Conservation (phyloP, 2,113 vertebrate genomes). For the Todiramphus saurophagus region DNA sequence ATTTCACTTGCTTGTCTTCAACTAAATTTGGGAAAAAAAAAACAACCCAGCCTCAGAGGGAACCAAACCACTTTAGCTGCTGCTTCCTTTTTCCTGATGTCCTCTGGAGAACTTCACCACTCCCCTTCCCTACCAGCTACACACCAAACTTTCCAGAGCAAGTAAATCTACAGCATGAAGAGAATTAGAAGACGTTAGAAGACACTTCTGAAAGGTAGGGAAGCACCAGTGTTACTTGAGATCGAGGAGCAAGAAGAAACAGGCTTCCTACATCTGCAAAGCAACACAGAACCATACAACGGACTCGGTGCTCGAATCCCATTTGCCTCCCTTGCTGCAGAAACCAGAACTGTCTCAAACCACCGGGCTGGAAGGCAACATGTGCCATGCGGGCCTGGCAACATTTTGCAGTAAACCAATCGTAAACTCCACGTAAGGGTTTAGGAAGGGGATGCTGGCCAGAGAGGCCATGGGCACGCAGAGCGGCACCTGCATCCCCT, state of each 20-base stretch:
- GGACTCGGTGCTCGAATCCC: fast-evolving
- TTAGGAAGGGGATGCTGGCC: background rate
- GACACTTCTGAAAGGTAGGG: background rate
- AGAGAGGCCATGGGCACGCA: background rate
- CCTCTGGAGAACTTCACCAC: background rate
- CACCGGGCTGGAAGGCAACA: fast-evolving
- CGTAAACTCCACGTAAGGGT: fast-evolving
- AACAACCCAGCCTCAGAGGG: background rate
- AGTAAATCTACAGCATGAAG: background rate
- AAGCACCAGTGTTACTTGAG: background rate
- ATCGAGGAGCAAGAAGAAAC: background rate
- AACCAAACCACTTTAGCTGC: constrained; percentile 33
- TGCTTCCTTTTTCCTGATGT: background rate
- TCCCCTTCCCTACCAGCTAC: background rate
- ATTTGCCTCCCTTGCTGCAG: background rate
- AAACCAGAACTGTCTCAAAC: background rate
- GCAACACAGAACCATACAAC: background rate
- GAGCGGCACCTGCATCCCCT: constrained; percentile 32
- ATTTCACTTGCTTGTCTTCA: constrained; percentile 32
- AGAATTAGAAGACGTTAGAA: background rate
- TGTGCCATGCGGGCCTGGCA: background rate
- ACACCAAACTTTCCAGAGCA: background rate
- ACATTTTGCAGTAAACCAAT: background rate
- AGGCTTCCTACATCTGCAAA: background rate
- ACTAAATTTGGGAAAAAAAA: background rate